Evolutionary conservation across 2,113 vertebrate genomes (phyloP).

Genomic region (Petroica traversi): DNA sequence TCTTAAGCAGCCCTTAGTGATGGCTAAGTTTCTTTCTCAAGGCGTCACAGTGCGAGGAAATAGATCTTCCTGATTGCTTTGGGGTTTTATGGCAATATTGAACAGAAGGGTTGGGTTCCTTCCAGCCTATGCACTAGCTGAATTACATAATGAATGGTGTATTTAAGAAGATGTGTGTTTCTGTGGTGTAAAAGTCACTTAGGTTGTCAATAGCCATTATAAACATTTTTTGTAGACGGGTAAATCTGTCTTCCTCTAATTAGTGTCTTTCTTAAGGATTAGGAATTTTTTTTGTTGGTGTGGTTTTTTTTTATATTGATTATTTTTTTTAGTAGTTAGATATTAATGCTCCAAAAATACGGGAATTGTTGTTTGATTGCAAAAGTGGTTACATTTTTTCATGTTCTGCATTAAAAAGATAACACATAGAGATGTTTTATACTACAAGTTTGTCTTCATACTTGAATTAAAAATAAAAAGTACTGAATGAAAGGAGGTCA

Average conservation of each 20-base stretch:
- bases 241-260: not conserved
- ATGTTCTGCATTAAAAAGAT: not conserved
- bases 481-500: not conserved
- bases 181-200: not conserved
- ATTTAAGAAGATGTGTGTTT: not conserved
- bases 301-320: too few relatives aligned
- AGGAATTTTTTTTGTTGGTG: too few relatives aligned
- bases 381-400: not conserved
- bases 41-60: not conserved
- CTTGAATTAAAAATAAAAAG: not conserved
- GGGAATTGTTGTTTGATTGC: not conserved
- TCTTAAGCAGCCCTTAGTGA: not conserved
- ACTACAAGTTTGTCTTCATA: not conserved
- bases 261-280: not conserved
- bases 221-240: not conserved
- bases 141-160: not conserved
- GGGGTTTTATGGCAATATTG: not conserved
- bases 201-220: not conserved
- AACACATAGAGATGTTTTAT: not conserved
- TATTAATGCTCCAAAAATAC: not conserved
- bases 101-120: not conserved
- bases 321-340: not conserved
- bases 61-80: not conserved
- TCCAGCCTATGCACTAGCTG: not conserved
- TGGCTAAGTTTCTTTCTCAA: not conserved